Evolutionary conservation across 2,113 vertebrate species (phyloP).

Genomic region (Labeo rohita): DNA sequence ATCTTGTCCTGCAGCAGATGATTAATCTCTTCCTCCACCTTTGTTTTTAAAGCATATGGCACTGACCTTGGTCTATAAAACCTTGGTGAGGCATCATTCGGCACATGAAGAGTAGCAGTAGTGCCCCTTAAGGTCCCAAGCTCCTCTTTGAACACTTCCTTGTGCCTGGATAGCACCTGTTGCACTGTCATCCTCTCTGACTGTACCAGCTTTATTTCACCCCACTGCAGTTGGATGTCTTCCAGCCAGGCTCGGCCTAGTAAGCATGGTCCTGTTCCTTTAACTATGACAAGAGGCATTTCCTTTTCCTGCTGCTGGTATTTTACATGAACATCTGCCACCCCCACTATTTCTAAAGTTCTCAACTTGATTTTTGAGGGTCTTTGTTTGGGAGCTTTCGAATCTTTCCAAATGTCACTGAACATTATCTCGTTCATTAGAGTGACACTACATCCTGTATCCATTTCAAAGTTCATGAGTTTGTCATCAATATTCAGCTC

Average conservation of each 20-base stretch:
- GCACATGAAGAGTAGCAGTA: conserved; percentile 18
- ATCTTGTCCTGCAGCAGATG: conserved; percentile 5
- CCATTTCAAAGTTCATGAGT: no score
- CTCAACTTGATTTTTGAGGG: background rate
- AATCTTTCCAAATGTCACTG: no score
- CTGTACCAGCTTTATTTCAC: background rate
- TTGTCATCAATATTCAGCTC: background rate
- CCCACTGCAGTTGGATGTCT: no score
- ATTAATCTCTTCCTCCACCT: conserved; percentile 29
- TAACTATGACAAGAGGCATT: conserved; percentile 25
- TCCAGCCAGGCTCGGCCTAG: background rate
- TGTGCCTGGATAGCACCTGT: background rate
- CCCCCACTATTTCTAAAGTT: conserved; percentile 22
- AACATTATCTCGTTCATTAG: no score
- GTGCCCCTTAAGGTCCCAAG: conserved; percentile 27
- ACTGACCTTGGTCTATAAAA: conserved; percentile 34
- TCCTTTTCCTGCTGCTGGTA: background rate
- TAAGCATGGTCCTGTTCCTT: conserved; percentile 38
- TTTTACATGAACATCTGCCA: conserved; percentile 7
- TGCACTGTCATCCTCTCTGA: background rate
- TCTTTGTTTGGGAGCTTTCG: no score
- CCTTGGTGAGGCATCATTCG: background rate
- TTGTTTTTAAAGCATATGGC: conserved; percentile 30
- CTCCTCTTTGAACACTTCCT: conserved; percentile 33
- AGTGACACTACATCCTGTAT: no score